Base-by-base conservation (phyloP, 2,888 invertebrate species). In the Parnassius orleans region DNA sequence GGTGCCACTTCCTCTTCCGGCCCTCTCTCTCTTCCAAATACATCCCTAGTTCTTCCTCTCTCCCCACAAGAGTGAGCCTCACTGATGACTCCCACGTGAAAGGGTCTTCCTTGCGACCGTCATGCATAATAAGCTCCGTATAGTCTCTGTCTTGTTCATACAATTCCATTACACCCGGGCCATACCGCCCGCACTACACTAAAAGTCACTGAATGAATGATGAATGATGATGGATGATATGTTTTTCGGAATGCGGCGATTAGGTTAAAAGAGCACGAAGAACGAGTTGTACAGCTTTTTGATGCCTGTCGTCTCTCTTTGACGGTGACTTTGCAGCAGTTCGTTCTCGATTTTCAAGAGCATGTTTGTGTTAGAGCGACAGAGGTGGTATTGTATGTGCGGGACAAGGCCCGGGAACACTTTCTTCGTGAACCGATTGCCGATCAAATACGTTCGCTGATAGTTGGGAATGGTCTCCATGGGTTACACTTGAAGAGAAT, bases 231-330 rank as follows among this genome's bases (percentile, higher is more conserved):
- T 76, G 75, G 74, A 72, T 73, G 76, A 72, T 68, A 64, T 69
- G 67, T 71, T 72, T 66, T 68, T 62, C 43, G 43, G 11, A 14
- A 65, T 55, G 64, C 61, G 12, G 59, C 64, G 64, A 71, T 43
- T 68, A 76, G 79, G 92, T 96, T 96, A 96, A 90, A 96, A 96
- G 86, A 96, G 94, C 72, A 96, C 96, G 86, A 96, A 96, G 91
- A 96, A 96, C 66, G 96, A 96, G 90, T 96, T 96, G 92, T 96
- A 96, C 82, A 96, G 92, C 87, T 96, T 96, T 90, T 96, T 96
- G 79, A 96, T 96, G 66, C 96, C 96, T 56, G 96, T 96, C 41
- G 96, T 95, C 86, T 96, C 96, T 80, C 96, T 92, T 86, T 96
- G 96, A 78, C 96, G 94, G 83, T 96, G 96, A 81, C 95, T 95